Conservation (phyloP, 2,113 vertebrate genomes). For the Nycticebus coucang region DNA sequence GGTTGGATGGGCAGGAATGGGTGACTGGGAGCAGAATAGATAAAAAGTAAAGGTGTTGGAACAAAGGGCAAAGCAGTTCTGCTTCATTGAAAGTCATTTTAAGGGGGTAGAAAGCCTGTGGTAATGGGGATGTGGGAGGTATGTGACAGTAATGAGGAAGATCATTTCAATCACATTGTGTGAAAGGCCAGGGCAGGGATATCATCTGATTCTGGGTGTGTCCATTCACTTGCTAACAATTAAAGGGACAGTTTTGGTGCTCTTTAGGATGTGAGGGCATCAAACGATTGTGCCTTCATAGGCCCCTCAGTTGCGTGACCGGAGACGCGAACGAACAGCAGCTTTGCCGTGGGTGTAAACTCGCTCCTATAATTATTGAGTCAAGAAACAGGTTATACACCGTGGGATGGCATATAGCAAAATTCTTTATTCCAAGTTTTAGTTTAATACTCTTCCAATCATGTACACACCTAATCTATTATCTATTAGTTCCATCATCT, state of each 20-base stretch:
- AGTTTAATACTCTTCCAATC: no score
- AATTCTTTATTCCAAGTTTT: no score
- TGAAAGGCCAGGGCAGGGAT: not conserved
- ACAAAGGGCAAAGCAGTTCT: not conserved
- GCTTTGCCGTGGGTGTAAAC: no score
- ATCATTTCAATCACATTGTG: not conserved
- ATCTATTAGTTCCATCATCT: no score
- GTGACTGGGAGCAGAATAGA: not conserved
- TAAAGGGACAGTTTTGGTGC: not conserved
- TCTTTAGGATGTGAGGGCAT: no score
- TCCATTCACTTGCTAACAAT: not conserved
- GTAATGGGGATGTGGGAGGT: not conserved
- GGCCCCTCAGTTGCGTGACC: no score
- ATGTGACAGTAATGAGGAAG: not conserved
- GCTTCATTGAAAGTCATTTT: not conserved
- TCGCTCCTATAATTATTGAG: no score
- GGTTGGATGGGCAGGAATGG: not conserved
- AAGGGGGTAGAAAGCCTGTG: not conserved
- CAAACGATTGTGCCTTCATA: not conserved
- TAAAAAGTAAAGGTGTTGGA: not conserved
- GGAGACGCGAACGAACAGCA: no score
- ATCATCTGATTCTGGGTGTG: not conserved
- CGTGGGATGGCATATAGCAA: no score
- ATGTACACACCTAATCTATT: no score
- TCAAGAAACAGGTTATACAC: no score